Conservation (phyloP, 2,888 invertebrate species). For the Gastrophysa polygoni region DNA sequence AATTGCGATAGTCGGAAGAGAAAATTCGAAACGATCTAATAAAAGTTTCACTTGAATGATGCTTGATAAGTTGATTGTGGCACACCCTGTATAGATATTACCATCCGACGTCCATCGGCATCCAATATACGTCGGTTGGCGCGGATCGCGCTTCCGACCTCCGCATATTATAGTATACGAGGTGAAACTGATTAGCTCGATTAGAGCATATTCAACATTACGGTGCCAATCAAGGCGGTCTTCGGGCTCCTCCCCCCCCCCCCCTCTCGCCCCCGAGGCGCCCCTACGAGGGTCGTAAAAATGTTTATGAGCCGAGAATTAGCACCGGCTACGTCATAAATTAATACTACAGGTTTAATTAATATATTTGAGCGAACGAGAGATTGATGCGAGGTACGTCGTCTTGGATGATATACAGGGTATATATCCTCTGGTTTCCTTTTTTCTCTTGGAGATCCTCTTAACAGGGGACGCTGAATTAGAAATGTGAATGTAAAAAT, state of each 20-base stretch:
- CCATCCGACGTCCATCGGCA: neutral
- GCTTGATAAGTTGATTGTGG: no score
- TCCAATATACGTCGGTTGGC: neutral
- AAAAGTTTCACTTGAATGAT: no score
- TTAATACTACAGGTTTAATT: slow-evolving; percentile 58
- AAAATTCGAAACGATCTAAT: no score
- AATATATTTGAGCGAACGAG: slow-evolving; percentile 36
- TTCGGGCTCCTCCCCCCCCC: slow-evolving; percentile 41
- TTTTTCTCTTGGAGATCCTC: no score
- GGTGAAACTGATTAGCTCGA: slow-evolving; percentile 9
- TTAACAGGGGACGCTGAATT: no score
- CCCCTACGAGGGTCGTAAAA: slow-evolving; percentile 45
- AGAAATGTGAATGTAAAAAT: no score
- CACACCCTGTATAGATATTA: no score
- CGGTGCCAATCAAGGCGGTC: slow-evolving; percentile 40
- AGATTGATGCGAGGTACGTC: no score
- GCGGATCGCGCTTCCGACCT: neutral
- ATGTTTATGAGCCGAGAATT: slow-evolving; percentile 57
- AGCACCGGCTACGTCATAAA: slow-evolving; percentile 54
- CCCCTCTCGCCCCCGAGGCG: slow-evolving; percentile 35
- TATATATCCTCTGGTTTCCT: no score
- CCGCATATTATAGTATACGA: neutral
- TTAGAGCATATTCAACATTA: slow-evolving; percentile 32
- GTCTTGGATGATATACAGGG: no score
- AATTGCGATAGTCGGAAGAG: no score